phyloP scores from a whole-genome alignment of 2,113 vertebrate genomes.

The Cathartes aura region DNA sequence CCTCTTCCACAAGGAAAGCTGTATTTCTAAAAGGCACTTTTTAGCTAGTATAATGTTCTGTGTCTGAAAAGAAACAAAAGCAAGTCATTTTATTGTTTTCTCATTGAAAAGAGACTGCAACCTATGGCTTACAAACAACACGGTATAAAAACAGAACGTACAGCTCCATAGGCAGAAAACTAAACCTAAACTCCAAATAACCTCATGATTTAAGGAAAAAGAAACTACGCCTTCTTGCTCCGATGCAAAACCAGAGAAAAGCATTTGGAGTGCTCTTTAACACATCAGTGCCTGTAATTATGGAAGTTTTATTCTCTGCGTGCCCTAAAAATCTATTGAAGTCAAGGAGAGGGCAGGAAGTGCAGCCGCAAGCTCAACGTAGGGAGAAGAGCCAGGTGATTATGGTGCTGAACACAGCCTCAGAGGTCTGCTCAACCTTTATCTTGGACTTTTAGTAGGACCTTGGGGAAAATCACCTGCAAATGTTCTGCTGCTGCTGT shows the following conservation, averaged over 20 bases:
- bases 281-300: constrained; percentile 1
- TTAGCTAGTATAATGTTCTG: not conserved
- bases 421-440: not conserved
- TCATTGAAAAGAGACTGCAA: not conserved
- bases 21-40: not conserved
- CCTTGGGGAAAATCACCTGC: constrained; percentile 22
- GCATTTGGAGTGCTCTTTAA: constrained; percentile 24
- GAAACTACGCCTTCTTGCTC: not conserved
- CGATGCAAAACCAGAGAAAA: not conserved
- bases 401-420: not conserved
- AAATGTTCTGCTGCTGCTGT: not conserved
- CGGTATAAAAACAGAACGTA: not conserved
- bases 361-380: rapidly evolving
- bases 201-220: not conserved
- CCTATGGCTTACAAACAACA: not conserved
- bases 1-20: not conserved
- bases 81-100: not conserved
- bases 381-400: not conserved
- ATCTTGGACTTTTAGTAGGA: constrained; percentile 8
- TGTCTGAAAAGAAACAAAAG: not conserved
- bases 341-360: constrained; percentile 37
- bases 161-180: not conserved
- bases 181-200: constrained; percentile 17
- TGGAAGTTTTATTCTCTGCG: not conserved
- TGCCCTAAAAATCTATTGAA: not conserved